Base-by-base conservation (phyloP, 2,888 invertebrate species). In the Xestia c-nigrum region DNA sequence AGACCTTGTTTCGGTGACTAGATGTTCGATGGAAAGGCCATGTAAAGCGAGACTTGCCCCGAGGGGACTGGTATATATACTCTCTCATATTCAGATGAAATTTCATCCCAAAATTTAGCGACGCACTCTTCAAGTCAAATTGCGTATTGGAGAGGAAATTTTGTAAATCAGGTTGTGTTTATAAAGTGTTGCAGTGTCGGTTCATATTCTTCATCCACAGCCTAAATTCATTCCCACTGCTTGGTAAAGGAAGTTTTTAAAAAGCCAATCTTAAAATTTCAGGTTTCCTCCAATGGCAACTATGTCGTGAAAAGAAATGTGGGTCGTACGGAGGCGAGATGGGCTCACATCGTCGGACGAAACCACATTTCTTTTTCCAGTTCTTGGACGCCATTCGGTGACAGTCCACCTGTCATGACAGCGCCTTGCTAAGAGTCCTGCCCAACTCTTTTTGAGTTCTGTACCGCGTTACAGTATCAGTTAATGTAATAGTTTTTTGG, bases 1-100 rank as follows among this genome's bases (percentile, higher is more conserved):
- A 38, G 57, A 47, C 55, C 47, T 78, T 52, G 47, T 70, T 71
- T 50, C 43, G 19, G 52, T 71, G 73, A 71, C 74, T 71, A 64
- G 74, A 77, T 82, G 66, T 76, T 64, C 65, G 78, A 70, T 78
- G 59, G 67, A 76, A 79, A 85, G 81, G 76, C 83, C 78, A 63
- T 38, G 78, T 73, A 47, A 78, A 40, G 55, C 31, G 75, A 79
- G 71, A 46, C 52, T 63, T 4, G 31, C 52, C 64, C 76, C 52
- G 46, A 24, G 64, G 80, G 85, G 83, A 74, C 71, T 78, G 72
- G 67, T 85, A 79, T 80, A 67, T 85, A 79, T 80, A 84, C 70
- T 73, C 52, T 68, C 55, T 81, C 65, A 67, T 64, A 70, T 83
- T 81, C 70, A 76, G 73, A 83, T 74, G 70, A 59, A 73, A 76